Conservation (phyloP, 2,797 vertebrate genomes). For the Hybognathus amarus region DNA sequence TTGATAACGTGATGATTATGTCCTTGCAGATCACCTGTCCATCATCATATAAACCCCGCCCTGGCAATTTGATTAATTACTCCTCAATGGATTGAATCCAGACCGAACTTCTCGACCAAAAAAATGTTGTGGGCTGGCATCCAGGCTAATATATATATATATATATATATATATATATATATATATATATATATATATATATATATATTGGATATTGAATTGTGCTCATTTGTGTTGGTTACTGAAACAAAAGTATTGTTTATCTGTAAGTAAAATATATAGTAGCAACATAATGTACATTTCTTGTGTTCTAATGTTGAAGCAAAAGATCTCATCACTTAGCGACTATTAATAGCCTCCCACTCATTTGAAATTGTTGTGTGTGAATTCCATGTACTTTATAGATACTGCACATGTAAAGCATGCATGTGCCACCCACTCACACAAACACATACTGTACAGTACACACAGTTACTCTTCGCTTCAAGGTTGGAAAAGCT, state of each 20-base stretch:
- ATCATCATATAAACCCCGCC: too few species aligned
- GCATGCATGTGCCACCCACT: background rate
- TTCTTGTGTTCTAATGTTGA: background rate
- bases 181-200: too few species aligned
- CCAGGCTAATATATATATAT: too few species aligned
- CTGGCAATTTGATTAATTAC: too few species aligned
- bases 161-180: too few species aligned
- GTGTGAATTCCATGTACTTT: conserved; percentile 17
- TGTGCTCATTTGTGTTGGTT: background rate
- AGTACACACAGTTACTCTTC: background rate
- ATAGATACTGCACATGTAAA: background rate
- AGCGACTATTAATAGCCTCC: conserved; percentile 16
- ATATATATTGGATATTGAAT: background rate
- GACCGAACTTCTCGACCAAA: too few species aligned
- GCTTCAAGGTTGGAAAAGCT: conserved; percentile 19
- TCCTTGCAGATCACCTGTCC: too few species aligned
- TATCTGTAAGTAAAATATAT: background rate
- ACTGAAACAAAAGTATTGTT: background rate
- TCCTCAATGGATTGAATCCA: too few species aligned
- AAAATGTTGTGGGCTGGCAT: too few species aligned
- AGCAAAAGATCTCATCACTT: conserved; percentile 5
- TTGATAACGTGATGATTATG: too few species aligned
- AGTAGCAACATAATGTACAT: background rate
- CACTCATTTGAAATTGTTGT: conserved; percentile 4
- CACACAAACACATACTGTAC: background rate